phyloP scores from a whole-genome alignment of 2,113 vertebrate species.

The Tangachromis dhanisi region DNA sequence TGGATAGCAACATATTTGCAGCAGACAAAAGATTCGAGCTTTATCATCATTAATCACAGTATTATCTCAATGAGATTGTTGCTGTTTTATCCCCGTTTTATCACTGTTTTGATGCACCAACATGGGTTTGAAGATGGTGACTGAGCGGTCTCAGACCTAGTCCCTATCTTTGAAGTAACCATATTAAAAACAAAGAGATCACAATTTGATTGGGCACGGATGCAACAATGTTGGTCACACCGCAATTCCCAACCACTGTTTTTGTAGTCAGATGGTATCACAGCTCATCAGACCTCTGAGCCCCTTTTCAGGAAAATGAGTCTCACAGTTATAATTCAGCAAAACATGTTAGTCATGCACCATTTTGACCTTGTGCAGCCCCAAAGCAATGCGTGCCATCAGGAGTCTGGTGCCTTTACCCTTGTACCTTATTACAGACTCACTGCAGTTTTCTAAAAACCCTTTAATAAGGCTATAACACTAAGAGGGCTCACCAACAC shows the following conservation, averaged over 20 bases:
- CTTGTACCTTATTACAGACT: neutral
- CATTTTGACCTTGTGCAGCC: neutral
- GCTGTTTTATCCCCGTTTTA: neutral
- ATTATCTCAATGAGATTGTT: neutral
- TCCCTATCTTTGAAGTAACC: neutral
- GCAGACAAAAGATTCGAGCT: accelerated
- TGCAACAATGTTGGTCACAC: neutral
- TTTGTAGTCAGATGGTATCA: neutral
- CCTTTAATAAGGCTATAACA: neutral
- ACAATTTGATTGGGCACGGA: neutral
- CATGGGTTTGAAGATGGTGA: neutral
- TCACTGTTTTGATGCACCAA: neutral
- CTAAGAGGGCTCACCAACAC: neutral
- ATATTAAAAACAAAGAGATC: accelerated
- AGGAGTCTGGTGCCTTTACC: neutral
- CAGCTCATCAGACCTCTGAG: neutral
- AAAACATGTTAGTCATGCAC: neutral
- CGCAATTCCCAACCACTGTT: neutral
- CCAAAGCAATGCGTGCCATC: neutral
- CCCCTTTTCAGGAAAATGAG: neutral
- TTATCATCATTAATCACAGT: neutral
- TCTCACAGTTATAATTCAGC: neutral
- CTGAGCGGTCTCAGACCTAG: neutral
- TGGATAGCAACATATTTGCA: neutral
- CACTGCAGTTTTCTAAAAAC: neutral